phyloP scores from a whole-genome alignment of 92 coral and sea anemone species.

The Paramuricea clavata region DNA sequence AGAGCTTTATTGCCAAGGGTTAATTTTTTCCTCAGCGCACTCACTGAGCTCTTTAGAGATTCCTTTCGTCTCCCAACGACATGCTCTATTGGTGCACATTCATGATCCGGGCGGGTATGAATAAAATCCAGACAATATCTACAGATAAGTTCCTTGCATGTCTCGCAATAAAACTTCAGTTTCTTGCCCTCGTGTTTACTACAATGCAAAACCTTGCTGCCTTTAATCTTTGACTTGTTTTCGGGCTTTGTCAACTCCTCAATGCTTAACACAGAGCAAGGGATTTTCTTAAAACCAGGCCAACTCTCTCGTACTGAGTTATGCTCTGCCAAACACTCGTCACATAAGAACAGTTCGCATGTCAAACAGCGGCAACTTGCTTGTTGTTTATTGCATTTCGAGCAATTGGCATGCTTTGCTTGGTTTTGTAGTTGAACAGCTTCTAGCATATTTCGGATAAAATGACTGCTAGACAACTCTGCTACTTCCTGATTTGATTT shows the following conservation, averaged over 20 bases:
- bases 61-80: neutral
- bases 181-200: neutral
- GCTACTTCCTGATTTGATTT: neutral
- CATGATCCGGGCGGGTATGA: neutral
- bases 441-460: slow-evolving; percentile 16
- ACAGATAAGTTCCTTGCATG: neutral
- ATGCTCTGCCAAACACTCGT: neutral
- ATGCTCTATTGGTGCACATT: neutral
- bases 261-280: neutral
- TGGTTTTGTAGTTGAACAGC: neutral
- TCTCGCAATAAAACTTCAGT: neutral
- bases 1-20: neutral
- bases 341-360: slow-evolving; percentile 15
- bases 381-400: neutral
- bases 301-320: neutral
- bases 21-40: neutral
- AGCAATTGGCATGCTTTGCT: slow-evolving; percentile 1
- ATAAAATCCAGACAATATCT: neutral
- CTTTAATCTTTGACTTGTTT: neutral
- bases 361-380: slow-evolving; percentile 1
- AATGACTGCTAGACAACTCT: neutral
- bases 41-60: neutral
- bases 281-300: slow-evolving; percentile 9
- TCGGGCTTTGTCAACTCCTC: neutral
- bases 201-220: neutral